Conservation (phyloP, 30 jellyfish, hydroid and myxozoan species). For the Aurelia coerulea region DNA sequence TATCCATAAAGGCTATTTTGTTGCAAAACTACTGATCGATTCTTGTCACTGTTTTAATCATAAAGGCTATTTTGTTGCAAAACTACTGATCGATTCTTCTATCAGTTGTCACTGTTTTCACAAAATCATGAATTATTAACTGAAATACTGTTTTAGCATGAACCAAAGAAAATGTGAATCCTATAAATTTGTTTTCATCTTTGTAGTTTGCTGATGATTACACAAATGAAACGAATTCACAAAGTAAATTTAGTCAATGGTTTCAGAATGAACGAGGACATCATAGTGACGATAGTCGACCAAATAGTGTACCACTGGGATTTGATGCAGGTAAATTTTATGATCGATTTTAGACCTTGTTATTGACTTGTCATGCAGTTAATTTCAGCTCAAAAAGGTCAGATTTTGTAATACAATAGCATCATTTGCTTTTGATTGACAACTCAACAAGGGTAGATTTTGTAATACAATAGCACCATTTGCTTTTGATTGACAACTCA, state of each 20-base stretch:
- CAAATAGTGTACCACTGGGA: slow-evolving; percentile 74
- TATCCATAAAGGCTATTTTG: not conserved
- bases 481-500: too few relatives aligned
- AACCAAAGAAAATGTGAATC: not conserved
- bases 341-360: too few relatives aligned
- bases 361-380: too few relatives aligned
- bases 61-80: not conserved
- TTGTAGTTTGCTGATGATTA: slow-evolving; percentile 75
- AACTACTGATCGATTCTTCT: not conserved
- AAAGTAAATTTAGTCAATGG: slow-evolving; percentile 91
- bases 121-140: too few relatives aligned
- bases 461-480: too few relatives aligned
- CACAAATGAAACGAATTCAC: slow-evolving; percentile 47
- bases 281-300: slow-evolving; percentile 69
- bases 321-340: not conserved
- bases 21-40: not conserved
- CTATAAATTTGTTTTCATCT: not conserved
- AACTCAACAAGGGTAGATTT: too few relatives aligned
- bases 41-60: not conserved
- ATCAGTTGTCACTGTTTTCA: not conserved
- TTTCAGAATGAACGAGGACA: slow-evolving; percentile 63
- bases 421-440: too few relatives aligned
- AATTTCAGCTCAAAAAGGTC: too few relatives aligned
- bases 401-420: too few relatives aligned
- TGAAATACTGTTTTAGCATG: not conserved